phyloP scores from a whole-genome alignment of 1,140 invertebrate species.

The Dinoponera quadriceps region DNA sequence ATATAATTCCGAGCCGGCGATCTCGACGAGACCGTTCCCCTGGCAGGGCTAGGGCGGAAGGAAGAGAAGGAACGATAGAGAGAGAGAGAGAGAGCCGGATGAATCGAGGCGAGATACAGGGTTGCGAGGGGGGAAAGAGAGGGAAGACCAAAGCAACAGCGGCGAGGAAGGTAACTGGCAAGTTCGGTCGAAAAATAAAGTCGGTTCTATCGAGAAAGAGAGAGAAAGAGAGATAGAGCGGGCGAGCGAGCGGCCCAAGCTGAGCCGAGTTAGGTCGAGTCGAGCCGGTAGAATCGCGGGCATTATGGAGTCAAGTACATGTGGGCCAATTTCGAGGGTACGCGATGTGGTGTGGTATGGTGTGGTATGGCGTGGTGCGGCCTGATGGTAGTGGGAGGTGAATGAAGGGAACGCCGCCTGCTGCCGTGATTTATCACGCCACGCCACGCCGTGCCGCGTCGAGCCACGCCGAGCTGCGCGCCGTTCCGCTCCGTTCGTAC shows the following conservation, averaged over 20 bases:
- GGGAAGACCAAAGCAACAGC: conserved; percentile 45
- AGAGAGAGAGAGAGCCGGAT: conserved; percentile 64
- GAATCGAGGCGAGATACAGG: conserved; percentile 26
- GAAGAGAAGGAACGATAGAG: background rate
- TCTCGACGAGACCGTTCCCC: conserved; percentile 50
- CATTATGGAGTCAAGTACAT: conserved; percentile 83
- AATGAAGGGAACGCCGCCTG: conserved; percentile 83
- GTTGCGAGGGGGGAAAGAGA: conserved; percentile 18
- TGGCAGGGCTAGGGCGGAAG: conserved; percentile 22
- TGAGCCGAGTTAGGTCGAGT: background rate
- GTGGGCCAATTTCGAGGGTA: conserved; percentile 79
- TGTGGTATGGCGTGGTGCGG: conserved; percentile 57
- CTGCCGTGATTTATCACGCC: conserved; percentile 85
- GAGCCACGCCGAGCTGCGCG: conserved; percentile 73
- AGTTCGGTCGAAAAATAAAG: conserved; percentile 64
- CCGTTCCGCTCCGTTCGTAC: conserved; percentile 77
- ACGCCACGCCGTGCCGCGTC: conserved; percentile 74
- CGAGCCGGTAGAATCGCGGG: conserved; percentile 72
- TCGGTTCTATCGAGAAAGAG: conserved; percentile 46
- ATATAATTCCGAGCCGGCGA: conserved; percentile 50
- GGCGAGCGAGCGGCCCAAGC: background rate
- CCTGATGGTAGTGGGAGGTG: conserved; percentile 69
- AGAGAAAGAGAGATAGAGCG: conserved; percentile 15
- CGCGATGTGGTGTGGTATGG: conserved; percentile 51
- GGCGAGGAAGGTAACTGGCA: conserved; percentile 23